Evolutionary conservation across 2,797 vertebrate species (phyloP), one percentile per base, ranked within the genome.

Genomic region (Clarias pachynema): DNA sequence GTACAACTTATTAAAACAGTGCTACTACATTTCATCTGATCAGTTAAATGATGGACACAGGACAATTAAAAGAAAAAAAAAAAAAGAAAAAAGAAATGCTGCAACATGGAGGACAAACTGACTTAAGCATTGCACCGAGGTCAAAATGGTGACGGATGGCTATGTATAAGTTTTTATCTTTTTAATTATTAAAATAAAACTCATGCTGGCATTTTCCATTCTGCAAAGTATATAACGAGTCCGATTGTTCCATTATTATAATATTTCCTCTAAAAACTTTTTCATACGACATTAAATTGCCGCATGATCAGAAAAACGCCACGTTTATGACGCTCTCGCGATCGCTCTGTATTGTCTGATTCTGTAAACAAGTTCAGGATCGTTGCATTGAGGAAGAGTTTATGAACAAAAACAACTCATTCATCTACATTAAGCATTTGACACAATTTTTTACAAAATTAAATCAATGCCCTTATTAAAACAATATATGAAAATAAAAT

Each of bases 301-400:
- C 29, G 18, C 8, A 12, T 24, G 20, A 29, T 24, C 53, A 37
- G 15, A 56, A 37, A 40, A 14, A 34, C 57, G 49, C n/a, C 75
- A 24, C 26, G 31, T 26, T 59, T n/a, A 49, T 20, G 73, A 62
- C 49, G n/a, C 73, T 53, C 56, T 69, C 53, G 49, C 24, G 34
- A 24, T 8, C n/a, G 60, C 72, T 77, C 73, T 37, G 10, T 53
- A 53, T 53, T 62, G 2, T 10, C 31, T 34, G 37, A 56, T 44
- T 53, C 81, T 86, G 85, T 86, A 86, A 86, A 86, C 85, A 83
- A 62, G 63, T 82, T 69, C 20, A 56, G 73, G 49, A 82, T 37
- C 75, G 72, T 20, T 66, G 37, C 80, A 66, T 85, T 60, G 56
- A 78, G 57, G 73, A 82, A 24, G 62, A 57, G 31, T 44, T 31